Base-by-base conservation (phyloP, 2,797 vertebrate genomes). In the Danio albolineatus region DNA sequence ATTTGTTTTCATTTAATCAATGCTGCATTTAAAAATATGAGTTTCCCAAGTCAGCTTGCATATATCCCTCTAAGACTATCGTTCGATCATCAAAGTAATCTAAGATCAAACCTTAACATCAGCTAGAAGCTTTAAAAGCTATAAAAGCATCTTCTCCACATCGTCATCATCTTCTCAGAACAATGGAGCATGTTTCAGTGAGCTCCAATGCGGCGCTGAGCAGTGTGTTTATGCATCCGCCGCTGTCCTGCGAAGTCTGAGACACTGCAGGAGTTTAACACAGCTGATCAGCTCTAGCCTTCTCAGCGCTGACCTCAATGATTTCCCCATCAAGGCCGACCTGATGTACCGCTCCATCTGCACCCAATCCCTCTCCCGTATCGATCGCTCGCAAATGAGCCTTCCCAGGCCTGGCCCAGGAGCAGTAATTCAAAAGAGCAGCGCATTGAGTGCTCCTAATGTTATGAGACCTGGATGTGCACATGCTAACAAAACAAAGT, bases 291-390 rank as follows among this genome's bases (percentile, higher is more conserved):
- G 80, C 85, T 86, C 80, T 78, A 84, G 82, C 79, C 80, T 82
- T 76, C 85, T 86, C 85, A 86, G 85, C 85, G 82, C 82, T 82
- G 82, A 84, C 80, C 82, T 77, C 82, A 86, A 86, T 86, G 85
- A 86, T 86, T 86, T 86, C 85, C 78, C 85, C 78, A 86, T 86
- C 85, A 84, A 82, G 82, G 79, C 51, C 36, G 71, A 53, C 78
- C 82, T 86, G 85, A 86, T 86, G 80, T 86, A 86, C 85, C 82
- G 82, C 85, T 84, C 85, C 85, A 86, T 86, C 82, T 84, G 85
- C 82, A 86, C 80, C 80, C 82, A 86, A 84, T 82, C 85, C 78
- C 82, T 86, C 82, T 78, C 73, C 70, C 16, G 10, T 75, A 86
- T 86, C 74, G 85, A 86, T 78, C 65, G 56, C 78, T 78, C 70